Percentiles rank a stretch among this genome's conserved stretches.
These are phyloP conservation scores for Leucophora obtusa DNA, from an alignment of 2,888 invertebrate species.

Conservation along the genomic window DNA sequence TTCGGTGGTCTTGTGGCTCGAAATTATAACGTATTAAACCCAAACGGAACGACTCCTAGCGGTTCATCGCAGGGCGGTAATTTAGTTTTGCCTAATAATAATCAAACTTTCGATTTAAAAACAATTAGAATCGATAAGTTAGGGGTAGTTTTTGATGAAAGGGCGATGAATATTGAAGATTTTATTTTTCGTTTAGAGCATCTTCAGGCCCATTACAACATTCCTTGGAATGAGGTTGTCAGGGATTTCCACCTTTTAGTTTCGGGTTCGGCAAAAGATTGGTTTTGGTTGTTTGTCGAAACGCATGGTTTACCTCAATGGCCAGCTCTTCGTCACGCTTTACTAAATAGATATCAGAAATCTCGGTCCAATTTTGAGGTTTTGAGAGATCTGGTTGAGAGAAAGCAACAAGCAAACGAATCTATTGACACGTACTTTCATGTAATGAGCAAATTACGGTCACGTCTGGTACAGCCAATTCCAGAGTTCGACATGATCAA, in stretches of 20 bases:
- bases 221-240: slow-evolving; percentile 17
- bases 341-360: neutral
- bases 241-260: slow-evolving; percentile 31
- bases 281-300: slow-evolving; percentile 38
- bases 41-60: no score
- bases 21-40: no score
- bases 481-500: no score
- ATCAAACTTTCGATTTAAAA: no score
- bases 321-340: neutral
- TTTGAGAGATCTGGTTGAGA: neutral
- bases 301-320: neutral
- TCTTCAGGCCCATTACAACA: slow-evolving; percentile 15
- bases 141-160: slow-evolving; percentile 37
- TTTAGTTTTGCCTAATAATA: no score
- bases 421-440: neutral
- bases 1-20: no score
- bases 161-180: slow-evolving; percentile 22
- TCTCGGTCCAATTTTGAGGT: neutral
- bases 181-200: slow-evolving; percentile 40
- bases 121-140: slow-evolving; percentile 29
- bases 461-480: no score
- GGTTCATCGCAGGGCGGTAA: no score
- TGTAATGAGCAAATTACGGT: neutral
- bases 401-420: neutral
- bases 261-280: slow-evolving; percentile 26